Evolutionary conservation across 2,797 vertebrate genomes (phyloP), one percentile per base, ranked within the genome.

Genomic region (Gymnoscopelus microlampas): DNA sequence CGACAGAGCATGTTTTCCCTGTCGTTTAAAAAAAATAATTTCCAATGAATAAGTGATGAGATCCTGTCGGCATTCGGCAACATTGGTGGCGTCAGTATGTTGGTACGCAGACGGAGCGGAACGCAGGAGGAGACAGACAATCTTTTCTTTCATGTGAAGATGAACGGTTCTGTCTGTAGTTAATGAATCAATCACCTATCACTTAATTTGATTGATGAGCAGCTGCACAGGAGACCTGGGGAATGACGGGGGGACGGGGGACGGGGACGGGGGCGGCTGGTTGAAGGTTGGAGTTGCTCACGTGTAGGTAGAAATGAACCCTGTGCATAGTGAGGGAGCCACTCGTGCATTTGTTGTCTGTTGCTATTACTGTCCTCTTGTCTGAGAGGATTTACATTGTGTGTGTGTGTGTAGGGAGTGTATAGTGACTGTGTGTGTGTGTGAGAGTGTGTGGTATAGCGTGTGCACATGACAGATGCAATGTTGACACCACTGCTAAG

Each of bases 161-260:
- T 3, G n/a, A 86, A 79, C 68, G 73, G 61, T 81, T 80, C 71
- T 4, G 73, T 78, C 77, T 81, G 63, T 53, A 70, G 63, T 74
- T 74, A 84, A 87, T 88, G 80, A 88, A 88, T 89, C 83, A 79
- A 68, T 1, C 71, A 19, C 68, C 10, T 4, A 80, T 88, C 83
- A 76, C 82, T 87, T 78, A 2, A 81, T 84, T 81, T 74, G 83
- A 89, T 83, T 80, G 76, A 14, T 47, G 76, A 68, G 70, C 56
- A 2, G 54, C 67, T 56, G 71, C 68, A 62, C 67, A 69, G 78
- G 66, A 69, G 79, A 81, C 79, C 78, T 12, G 79, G 68, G 0
- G 68, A 84, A 67, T 79, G 77, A 85, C 71, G 78, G 53, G 0
- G 79, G 63, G 76, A 86, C 19, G 85, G 84, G 83, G 81, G 61